Evolutionary conservation across 2,888 invertebrate species (phyloP).

Genomic region (Ceraclea dissimilis): DNA sequence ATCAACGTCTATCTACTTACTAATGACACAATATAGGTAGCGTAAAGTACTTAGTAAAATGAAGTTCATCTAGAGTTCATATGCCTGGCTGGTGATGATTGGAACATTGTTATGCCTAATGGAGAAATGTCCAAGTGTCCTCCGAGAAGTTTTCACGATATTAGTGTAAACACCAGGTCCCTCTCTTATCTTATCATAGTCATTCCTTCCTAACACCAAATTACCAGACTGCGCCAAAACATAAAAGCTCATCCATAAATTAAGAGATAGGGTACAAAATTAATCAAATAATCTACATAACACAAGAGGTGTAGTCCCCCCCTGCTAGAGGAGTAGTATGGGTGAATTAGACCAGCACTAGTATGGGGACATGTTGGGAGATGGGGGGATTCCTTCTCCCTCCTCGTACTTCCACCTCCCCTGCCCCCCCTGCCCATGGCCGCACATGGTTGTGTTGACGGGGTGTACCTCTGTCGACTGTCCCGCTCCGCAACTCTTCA

Average conservation of each 20-base stretch:
- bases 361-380: not conserved
- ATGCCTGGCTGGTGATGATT: no score
- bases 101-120: no score
- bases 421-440: conserved; percentile 29
- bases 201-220: conserved; percentile 16
- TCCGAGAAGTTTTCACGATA: conserved; percentile 22
- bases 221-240: conserved; percentile 26
- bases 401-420: conserved; percentile 4
- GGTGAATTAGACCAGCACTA: not conserved
- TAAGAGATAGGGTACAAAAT: conserved; percentile 27
- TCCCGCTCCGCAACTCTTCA: conserved; percentile 22
- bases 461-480: conserved; percentile 14
- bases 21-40: no score
- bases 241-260: conserved; percentile 27
- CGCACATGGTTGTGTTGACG: conserved; percentile 28
- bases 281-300: conserved; percentile 27
- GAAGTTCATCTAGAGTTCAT: no score
- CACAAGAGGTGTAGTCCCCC: conserved; percentile 16
- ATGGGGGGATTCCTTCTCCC: conserved; percentile 5
- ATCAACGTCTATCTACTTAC: no score
- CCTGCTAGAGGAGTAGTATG: not conserved
- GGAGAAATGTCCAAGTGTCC: no score
- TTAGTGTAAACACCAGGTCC: conserved; percentile 5
- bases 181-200: conserved; percentile 7
- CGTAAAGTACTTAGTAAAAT: no score